A percentile compares a stretch with the other conserved stretches of the same genome.
These are phyloP conservation scores for Erethizon dorsatum DNA, from an alignment of 2,797 vertebrate genomes.

Conservation along the genomic window DNA sequence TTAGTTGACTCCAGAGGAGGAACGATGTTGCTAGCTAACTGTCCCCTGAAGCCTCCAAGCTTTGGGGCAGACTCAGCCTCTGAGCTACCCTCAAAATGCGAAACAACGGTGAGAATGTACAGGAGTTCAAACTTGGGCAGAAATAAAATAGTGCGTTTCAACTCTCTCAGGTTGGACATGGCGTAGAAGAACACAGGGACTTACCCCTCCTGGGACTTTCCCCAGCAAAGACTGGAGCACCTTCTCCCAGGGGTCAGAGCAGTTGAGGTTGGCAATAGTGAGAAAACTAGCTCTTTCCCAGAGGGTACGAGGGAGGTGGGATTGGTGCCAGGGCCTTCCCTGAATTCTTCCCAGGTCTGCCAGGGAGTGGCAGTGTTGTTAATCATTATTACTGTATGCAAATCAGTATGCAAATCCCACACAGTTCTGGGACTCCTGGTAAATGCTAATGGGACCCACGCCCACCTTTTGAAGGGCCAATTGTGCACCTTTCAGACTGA, in stretches of 20 bases:
- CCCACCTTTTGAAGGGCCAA: conserved; percentile 75
- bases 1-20: not conserved
- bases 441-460: conserved; percentile 71
- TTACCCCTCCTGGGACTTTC: not conserved
- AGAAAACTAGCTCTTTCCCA: conserved; percentile 60
- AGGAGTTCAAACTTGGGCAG: conserved; percentile 33
- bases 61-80: not conserved
- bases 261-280: not conserved
- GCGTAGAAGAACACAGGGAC: not conserved
- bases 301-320: conserved; percentile 18
- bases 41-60: not conserved
- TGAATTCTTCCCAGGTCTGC: conserved; percentile 82
- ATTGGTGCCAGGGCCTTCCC: conserved; percentile 75
- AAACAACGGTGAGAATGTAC: not conserved
- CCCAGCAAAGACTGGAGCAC: not conserved
- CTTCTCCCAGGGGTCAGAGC: not conserved
- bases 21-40: not conserved
- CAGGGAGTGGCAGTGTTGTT: conserved; percentile 87
- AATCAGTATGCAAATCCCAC: conserved; percentile 82
- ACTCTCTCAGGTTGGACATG: not conserved
- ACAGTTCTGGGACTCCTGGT: conserved; percentile 64
- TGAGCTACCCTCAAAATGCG: not conserved
- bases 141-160: conserved; percentile 39
- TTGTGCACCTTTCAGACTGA: conserved; percentile 65
- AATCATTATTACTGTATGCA: conserved; percentile 86